These are phyloP conservation scores for Stercorarius parasiticus DNA, from an alignment of 2,113 vertebrate species.

Conservation along the genomic window DNA sequence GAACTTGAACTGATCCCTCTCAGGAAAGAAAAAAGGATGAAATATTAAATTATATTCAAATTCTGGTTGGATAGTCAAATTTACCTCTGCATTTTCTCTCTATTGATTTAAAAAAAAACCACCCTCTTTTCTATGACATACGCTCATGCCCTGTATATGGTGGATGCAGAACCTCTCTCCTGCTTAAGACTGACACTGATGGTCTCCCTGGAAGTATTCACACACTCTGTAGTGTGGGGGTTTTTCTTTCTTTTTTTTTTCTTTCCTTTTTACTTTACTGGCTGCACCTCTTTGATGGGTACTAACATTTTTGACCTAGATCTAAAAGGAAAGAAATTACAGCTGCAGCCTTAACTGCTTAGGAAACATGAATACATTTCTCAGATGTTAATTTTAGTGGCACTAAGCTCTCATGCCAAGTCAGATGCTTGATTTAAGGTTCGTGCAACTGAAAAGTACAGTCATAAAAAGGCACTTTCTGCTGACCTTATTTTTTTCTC, in stretches of 20 bases:
- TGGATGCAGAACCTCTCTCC: neutral
- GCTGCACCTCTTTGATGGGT: neutral
- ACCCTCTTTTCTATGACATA: neutral
- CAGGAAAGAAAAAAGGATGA: neutral
- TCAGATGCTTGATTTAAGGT: conserved; percentile 17
- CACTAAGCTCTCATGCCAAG: neutral
- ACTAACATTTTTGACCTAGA: conserved; percentile 14
- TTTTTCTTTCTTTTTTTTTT: neutral
- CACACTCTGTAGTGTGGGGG: neutral
- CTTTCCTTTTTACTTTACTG: neutral
- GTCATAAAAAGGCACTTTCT: conserved; percentile 4
- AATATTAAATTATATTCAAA: neutral
- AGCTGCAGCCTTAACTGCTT: neutral
- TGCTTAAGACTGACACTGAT: neutral
- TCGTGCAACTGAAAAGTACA: neutral
- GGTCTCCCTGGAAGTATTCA: neutral
- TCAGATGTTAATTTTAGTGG: neutral
- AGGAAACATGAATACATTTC: conserved; percentile 12
- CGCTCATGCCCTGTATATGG: neutral
- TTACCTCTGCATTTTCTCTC: neutral
- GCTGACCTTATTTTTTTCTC: neutral
- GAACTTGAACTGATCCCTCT: neutral
- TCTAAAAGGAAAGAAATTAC: conserved; percentile 25
- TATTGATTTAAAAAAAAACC: neutral
- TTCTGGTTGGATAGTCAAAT: neutral